These are phyloP conservation scores for Dicerorhinus sumatrensis DNA, from an alignment of 2,113 vertebrate species.

Conservation along the genomic window DNA sequence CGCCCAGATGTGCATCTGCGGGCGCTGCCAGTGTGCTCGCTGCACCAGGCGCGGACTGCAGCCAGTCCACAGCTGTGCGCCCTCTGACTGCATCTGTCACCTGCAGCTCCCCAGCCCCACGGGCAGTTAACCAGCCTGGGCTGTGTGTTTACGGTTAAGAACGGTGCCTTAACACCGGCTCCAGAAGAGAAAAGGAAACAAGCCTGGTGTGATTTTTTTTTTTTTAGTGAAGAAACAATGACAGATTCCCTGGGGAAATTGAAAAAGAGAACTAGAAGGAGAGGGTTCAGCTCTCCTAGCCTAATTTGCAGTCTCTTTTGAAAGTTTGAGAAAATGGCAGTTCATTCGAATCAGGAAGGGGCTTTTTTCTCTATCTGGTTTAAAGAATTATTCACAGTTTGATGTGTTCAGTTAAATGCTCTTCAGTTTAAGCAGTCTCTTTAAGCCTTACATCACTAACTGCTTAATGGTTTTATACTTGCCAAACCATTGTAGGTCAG, in stretches of 20 bases:
- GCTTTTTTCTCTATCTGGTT: neutral
- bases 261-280: neutral
- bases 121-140: too few species aligned
- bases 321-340: conserved; percentile 67
- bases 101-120: conserved; percentile 23
- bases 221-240: neutral
- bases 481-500: conserved; percentile 35
- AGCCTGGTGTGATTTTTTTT: conserved; percentile 33
- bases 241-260: neutral
- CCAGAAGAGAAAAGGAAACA: neutral
- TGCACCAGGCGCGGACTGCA: neutral
- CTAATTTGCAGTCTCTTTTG: conserved; percentile 2
- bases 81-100: conserved; percentile 73
- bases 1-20: conserved; percentile 23
- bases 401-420: neutral
- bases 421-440: neutral
- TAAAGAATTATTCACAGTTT: conserved; percentile 5
- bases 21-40: neutral
- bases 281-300: neutral
- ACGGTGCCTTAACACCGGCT: conserved; percentile 1
- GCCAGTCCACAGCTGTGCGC: conserved; percentile 61
- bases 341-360: conserved; percentile 7
- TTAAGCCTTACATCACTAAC: neutral
- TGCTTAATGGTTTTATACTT: conserved; percentile 40
- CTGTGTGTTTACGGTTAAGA: neutral